Evolutionary conservation across 2,797 vertebrate species (phyloP).

Genomic region (Platyrinchus mystaceus): DNA sequence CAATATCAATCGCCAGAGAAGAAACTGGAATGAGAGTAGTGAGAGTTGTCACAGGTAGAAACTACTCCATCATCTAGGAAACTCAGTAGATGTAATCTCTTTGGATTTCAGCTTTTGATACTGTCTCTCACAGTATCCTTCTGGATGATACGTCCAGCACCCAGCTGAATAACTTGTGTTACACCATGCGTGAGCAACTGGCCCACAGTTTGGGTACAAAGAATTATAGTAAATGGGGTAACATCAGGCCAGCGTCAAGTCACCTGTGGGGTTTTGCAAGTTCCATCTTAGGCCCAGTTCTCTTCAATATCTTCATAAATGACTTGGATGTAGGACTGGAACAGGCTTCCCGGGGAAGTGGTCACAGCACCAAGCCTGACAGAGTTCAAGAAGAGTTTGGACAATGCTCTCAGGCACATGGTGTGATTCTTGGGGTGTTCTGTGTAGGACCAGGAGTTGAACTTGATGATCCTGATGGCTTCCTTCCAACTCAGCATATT

Average conservation of each 20-base stretch:
- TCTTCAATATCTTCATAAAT: background rate
- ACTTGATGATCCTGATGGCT: background rate
- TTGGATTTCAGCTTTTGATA: too few species aligned
- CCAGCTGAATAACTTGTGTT: background rate
- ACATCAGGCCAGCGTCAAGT: background rate
- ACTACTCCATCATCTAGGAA: too few species aligned
- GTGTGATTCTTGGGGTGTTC: background rate
- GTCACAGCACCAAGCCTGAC: background rate
- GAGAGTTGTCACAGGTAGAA: too few species aligned
- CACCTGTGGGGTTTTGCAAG: background rate
- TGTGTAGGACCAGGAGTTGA: background rate
- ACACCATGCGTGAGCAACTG: background rate
- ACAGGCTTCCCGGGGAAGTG: background rate
- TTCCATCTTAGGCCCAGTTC: background rate
- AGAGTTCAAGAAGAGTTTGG: background rate
- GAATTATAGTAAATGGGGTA: background rate
- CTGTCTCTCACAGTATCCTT: too few species aligned
- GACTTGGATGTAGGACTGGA: background rate
- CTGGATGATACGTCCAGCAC: too few species aligned
- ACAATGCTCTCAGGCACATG: background rate
- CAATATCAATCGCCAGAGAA: too few species aligned
- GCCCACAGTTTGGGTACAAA: background rate
- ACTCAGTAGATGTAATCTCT: too few species aligned
- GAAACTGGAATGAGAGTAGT: too few species aligned
- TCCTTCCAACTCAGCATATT: background rate